Conservation (phyloP, 2,113 vertebrate genomes). For the Gila orcuttii region DNA sequence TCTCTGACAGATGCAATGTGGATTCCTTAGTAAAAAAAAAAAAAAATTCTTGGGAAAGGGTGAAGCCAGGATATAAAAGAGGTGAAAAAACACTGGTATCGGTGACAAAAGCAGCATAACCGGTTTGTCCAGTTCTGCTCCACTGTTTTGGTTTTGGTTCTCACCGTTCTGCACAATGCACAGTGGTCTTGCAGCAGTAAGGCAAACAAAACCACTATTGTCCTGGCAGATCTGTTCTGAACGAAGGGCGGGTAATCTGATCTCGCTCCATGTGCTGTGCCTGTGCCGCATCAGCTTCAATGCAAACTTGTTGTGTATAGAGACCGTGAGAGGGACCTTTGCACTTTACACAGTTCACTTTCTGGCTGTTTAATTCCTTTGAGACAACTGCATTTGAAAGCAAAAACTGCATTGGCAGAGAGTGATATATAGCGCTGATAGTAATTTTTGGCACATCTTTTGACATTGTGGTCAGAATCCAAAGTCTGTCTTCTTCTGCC, state of each 20-base stretch:
- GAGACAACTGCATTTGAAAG: background rate
- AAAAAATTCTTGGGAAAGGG: constrained; percentile 48
- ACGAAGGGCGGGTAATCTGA: constrained; percentile 72
- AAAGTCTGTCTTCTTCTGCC: background rate
- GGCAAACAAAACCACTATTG: constrained; percentile 76
- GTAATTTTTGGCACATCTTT: background rate
- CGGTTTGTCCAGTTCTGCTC: constrained; percentile 72
- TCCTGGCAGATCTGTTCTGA: constrained; percentile 65
- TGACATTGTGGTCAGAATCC: background rate
- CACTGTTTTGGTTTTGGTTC: constrained; percentile 68
- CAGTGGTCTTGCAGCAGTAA: constrained; percentile 68
- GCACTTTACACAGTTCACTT: background rate
- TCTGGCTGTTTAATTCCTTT: background rate
- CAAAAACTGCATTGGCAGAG: background rate
- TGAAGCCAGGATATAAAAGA: constrained; percentile 50
- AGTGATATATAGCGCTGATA: background rate
- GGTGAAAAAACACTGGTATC: constrained; percentile 53
- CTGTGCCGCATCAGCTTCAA: constrained; percentile 54
- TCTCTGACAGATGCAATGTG: background rate
- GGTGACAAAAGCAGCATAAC: constrained; percentile 62
- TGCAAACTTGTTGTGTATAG: constrained; percentile 49
- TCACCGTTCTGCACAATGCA: constrained; percentile 63
- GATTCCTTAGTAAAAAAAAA: background rate
- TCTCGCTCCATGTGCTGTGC: constrained; percentile 33
- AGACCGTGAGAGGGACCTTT: background rate